Conservation (phyloP, 1,140 invertebrate genomes). For the Euura saliciscinereae region DNA sequence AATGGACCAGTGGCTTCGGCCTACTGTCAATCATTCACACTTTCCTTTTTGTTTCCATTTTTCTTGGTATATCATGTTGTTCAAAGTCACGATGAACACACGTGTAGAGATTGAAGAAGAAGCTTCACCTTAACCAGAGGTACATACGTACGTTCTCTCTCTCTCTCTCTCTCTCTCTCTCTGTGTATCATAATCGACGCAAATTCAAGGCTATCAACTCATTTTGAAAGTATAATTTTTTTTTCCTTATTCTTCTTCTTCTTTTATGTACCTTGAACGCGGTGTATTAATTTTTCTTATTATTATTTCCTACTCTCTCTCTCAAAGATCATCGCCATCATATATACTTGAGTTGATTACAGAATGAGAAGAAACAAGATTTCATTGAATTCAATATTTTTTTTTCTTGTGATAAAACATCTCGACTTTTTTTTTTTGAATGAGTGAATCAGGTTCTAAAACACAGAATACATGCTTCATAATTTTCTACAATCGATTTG, state of each 20-base stretch:
- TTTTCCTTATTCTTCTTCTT: conserved; percentile 12
- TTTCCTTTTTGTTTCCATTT: not conserved
- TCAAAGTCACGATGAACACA: conserved; percentile 8
- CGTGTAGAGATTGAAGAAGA: conserved; percentile 11
- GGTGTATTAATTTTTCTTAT: not conserved
- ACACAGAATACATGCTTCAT: no score
- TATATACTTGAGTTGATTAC: not conserved
- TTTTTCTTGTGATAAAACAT: no score
- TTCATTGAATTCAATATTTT: no score
- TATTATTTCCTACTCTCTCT: not conserved
- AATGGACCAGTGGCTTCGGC: no score
- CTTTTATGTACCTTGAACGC: not conserved
- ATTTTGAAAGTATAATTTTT: conserved; percentile 8
- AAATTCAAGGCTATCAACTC: conserved; percentile 11
- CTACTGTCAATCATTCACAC: no score
- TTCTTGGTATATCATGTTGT: conserved; percentile 1
- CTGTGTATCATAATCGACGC: no score
- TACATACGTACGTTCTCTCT: not conserved
- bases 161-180: conserved; percentile 11
- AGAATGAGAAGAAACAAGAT: not conserved
- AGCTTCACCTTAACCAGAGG: not conserved
- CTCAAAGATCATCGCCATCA: not conserved
- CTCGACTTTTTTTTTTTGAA: no score
- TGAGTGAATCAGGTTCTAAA: no score
- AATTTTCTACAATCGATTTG: no score